These are phyloP conservation scores for Strigops habroptila DNA, from an alignment of 2,113 vertebrate species.

Conservation along the genomic window DNA sequence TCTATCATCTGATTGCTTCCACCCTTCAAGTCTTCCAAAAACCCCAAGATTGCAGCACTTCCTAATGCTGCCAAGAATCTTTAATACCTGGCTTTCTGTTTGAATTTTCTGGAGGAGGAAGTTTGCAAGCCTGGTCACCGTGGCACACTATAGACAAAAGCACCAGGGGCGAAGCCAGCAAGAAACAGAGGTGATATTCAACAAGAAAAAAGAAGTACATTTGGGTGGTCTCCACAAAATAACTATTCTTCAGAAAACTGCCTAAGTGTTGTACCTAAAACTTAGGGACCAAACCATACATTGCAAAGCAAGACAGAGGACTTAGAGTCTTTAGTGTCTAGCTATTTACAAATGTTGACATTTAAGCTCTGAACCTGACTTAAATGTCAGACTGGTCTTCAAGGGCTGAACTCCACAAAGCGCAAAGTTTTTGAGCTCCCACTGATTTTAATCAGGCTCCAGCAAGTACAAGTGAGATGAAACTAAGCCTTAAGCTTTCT, in stretches of 20 bases:
- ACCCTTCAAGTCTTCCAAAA: background rate
- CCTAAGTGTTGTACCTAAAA: background rate
- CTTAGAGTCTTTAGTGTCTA: background rate
- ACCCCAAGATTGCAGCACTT: background rate
- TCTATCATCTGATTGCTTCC: background rate
- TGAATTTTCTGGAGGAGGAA: constrained; percentile 28
- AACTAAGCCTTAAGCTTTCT: background rate
- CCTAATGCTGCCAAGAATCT: background rate
- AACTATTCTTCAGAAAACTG: background rate
- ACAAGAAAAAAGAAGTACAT: background rate
- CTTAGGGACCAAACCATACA: background rate
- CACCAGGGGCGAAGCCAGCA: background rate
- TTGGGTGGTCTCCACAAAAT: background rate
- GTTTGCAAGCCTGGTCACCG: constrained; percentile 23
- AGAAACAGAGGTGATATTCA: background rate
- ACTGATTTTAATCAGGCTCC: constrained; percentile 30
- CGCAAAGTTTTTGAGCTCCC: constrained; percentile 21
- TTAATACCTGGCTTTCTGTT: constrained; percentile 15
- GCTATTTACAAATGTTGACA: constrained; percentile 26
- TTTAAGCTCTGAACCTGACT: constrained; percentile 24
- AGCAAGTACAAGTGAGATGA: constrained; percentile 19
- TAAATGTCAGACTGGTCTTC: constrained; percentile 44
- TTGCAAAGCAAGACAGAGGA: background rate
- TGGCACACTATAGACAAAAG: constrained; percentile 25
- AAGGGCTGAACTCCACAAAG: background rate